Base-by-base conservation (phyloP, 2,113 vertebrate genomes). In the Tyrannus savana region DNA sequence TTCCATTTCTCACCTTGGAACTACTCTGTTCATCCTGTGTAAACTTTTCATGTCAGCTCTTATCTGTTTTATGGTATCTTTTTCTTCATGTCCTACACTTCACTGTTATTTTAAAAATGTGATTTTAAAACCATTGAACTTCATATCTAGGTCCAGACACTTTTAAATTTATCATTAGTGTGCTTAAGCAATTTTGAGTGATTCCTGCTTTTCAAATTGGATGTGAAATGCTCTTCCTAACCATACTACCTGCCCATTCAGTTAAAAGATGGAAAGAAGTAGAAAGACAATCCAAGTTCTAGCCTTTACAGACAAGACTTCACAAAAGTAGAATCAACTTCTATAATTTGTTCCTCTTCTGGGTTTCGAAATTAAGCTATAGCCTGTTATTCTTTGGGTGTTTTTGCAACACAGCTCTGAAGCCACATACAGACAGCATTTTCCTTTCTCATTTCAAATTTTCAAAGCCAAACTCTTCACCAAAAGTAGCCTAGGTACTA, bases 361-460 rank as follows among this genome's bases (percentile, higher is more conserved):
- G 8, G 4, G 39, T 58, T 84, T 66, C 78, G 12, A 75, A 58
- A 44, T 42, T 60, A 56, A 87, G 9, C 2, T 52, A 12, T 42
- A 52, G 2, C 4, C 7, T 84, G 2, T 44, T 35, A 27, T 12
- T 75, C 23, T 13, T 47, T 79, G 14, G 0, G 1, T 2, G 68
- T 81, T 52, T 58, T 37, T 68, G 7, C 22, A 56, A 37, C 17
- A 19, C 14, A 59, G 7, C 2, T 8, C 18, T 73, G 27, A 27
- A 66, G 4, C 16, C 31, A 80, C 5, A 52, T 12, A 6, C 6
- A 87, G 28, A 27, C 17, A 8, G 6, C 6, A 79, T 92, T 87
- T 91, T 53, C 12, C 16, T 17, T 69, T 83, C 14, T 21, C 10
- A 33, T 49, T 74, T 78, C 56, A 79, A 39, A n/a, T 72, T 67